Conservation (phyloP, 2,797 vertebrate species). For the Crenichthys baileyi region DNA sequence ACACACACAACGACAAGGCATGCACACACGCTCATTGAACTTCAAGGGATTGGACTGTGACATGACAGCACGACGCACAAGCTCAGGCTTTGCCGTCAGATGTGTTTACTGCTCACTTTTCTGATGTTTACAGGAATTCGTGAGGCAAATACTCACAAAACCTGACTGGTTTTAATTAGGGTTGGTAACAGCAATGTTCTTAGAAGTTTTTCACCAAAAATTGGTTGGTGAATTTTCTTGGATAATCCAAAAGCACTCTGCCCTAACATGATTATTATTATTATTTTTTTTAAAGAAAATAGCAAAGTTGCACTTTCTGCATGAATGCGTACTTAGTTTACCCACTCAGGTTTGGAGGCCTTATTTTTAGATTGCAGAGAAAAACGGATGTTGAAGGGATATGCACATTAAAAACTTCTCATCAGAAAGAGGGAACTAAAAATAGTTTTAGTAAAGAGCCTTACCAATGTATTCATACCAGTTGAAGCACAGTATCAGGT, state of each 20-base stretch:
- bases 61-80: constrained; percentile 23
- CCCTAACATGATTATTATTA: not conserved
- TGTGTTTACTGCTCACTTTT: constrained; percentile 39
- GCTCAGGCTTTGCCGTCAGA: constrained; percentile 15
- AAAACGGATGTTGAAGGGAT: constrained; percentile 62
- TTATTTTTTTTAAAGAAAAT: not conserved
- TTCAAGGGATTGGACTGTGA: constrained; percentile 38
- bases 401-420: constrained; percentile 45
- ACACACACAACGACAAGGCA: constrained; percentile 5
- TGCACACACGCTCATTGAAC: constrained; percentile 6
- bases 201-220: not conserved
- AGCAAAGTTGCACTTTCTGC: not conserved
- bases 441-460: constrained; percentile 2
- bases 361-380: constrained; percentile 56
- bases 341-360: constrained; percentile 31
- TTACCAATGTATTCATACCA: not conserved
- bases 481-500: not conserved
- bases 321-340: constrained; percentile 18
- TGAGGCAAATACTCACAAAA: constrained; percentile 17
- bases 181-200: not conserved
- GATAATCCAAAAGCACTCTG: not conserved
- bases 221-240: constrained; percentile 2
- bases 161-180: constrained; percentile 16
- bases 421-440: constrained; percentile 19
- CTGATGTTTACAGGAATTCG: constrained; percentile 32